phyloP scores from a whole-genome alignment of 2,888 invertebrate species.

The Ophion costatus region DNA sequence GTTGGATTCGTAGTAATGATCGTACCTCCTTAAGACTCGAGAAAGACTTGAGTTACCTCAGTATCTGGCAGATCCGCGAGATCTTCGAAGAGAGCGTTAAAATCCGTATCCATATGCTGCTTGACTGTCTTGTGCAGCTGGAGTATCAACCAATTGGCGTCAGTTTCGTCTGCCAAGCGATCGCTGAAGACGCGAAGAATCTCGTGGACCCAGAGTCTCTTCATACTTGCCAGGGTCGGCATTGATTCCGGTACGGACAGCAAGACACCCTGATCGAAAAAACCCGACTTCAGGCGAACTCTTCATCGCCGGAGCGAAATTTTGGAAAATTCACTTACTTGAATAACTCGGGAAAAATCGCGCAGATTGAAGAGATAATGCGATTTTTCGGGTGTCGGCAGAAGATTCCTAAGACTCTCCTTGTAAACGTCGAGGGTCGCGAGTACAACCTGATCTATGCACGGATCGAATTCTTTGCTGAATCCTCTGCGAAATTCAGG shows the following conservation, averaged over 20 bases:
- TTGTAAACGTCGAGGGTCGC: slow-evolving; percentile 96
- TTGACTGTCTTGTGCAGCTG: slow-evolving; percentile 88
- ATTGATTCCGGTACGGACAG: slow-evolving; percentile 96
- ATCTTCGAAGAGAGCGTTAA: slow-evolving; percentile 89
- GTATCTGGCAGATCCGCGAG: slow-evolving; percentile 83
- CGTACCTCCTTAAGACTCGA: no score
- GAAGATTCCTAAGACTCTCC: slow-evolving; percentile 90
- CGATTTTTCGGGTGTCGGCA: slow-evolving; percentile 96
- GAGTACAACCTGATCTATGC: slow-evolving; percentile 93
- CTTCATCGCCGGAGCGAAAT: background rate
- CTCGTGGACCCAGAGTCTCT: slow-evolving; percentile 97
- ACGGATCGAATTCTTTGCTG: slow-evolving; percentile 96
- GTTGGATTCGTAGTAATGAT: no score
- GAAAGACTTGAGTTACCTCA: background rate
- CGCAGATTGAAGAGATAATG: slow-evolving; percentile 97
- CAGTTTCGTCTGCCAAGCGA: slow-evolving; percentile 93
- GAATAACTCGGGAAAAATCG: slow-evolving; percentile 96
- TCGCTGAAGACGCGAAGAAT: slow-evolving; percentile 96
- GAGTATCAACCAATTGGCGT: slow-evolving; percentile 92
- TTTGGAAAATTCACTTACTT: slow-evolving; percentile 84
- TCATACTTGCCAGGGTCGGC: slow-evolving; percentile 93
- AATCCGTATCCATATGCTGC: slow-evolving; percentile 87
- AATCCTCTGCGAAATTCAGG: slow-evolving; percentile 86
- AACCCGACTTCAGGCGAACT: background rate
- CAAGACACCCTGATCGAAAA: slow-evolving; percentile 89